These are phyloP conservation scores for Eilema depressum DNA, from an alignment of 2,888 invertebrate genomes.

Conservation along the genomic window DNA sequence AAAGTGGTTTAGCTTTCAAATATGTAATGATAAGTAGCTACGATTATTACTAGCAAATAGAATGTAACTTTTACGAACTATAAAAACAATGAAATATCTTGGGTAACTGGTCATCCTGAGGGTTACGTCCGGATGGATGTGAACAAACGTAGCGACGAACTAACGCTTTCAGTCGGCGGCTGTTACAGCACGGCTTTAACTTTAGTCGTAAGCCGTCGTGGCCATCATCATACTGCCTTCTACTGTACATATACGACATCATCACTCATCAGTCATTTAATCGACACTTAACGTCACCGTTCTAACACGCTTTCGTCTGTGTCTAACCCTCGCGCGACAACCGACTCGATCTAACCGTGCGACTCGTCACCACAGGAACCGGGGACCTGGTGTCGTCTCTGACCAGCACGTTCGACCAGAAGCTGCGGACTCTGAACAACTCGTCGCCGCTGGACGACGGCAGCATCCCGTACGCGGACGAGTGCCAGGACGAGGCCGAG, in stretches of 20 bases:
- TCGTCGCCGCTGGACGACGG: conserved; percentile 89
- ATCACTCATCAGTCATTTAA: conserved; percentile 58
- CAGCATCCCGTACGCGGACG: conserved; percentile 91
- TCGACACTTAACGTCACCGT: conserved; percentile 58
- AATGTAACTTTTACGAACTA: not conserved
- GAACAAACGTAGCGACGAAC: conserved; percentile 64
- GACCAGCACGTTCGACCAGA: conserved; percentile 94
- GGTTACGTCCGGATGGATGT: conserved; percentile 46
- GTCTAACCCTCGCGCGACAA: conserved; percentile 31
- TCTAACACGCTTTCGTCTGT: conserved; percentile 75
- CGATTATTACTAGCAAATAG: not conserved
- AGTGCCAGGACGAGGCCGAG: conserved; percentile 87
- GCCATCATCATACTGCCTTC: conserved; percentile 40
- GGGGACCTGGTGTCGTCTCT: conserved; percentile 94
- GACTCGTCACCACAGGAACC: conserved; percentile 88
- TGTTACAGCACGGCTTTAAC: conserved; percentile 75
- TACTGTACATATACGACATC: conserved; percentile 62
- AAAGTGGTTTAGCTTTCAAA: not conserved
- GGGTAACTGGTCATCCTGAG: not conserved
- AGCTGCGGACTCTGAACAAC: conserved; percentile 91
- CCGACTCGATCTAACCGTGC: conserved; percentile 42
- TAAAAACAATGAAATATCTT: not conserved
- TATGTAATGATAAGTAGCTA: not conserved
- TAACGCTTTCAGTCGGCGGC: conserved; percentile 77
- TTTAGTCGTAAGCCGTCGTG: conserved; percentile 45